Evolutionary conservation across 2,113 vertebrate genomes (phyloP), one percentile per base, ranked within the genome.

Genomic region (Bothrops jararaca): DNA sequence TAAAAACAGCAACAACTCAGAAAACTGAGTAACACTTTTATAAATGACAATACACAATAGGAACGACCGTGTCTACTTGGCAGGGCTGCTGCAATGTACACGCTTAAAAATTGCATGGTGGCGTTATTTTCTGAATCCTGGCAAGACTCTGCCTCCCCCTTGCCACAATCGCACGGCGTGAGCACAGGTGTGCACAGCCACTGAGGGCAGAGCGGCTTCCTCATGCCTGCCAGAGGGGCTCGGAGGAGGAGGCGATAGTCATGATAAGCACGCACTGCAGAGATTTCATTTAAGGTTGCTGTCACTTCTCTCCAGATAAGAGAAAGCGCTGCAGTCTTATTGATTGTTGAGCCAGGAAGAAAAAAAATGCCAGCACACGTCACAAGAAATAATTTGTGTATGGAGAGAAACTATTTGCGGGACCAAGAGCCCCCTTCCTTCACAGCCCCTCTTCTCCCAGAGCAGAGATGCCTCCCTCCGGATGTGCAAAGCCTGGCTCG

Each of bases 271-370:
- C 3, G 29, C 48, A 69, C 23, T 53, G 91, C 39, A 24, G 26
- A n/a, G 54, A 85, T 69, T 34, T 85, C 88, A 57, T 50, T 4
- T 15, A 58, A 69, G 69, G n/a, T 2, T 24, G 58, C 50, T 24
- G 60, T 52, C 39, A 39, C 52, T 69, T 45, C 58, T 24, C 13
- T 8, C 58, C 52, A 87, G 89, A 88, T 88, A 50, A 91, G 85
- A 91, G 64, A 42, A 89, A 91, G 23, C 45, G 20, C 90, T 85
- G 93, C 93, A 85, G 85, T 69, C 29, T 12, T 22, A 91, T 93
- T 48, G 90, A 93, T 91, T 56, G 74, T 80, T 26, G 90, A 91
- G 80, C 69, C 56, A 2, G 23, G 54, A 86, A 56, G 50, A 15
- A 52, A 85, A 85, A 50, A 34, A 91, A 4, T 18, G 45, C 86